Percentiles rank a stretch among this genome's conserved stretches.
phyloP scores from a whole-genome alignment of 2,797 vertebrate species.

The Microtus californicus region DNA sequence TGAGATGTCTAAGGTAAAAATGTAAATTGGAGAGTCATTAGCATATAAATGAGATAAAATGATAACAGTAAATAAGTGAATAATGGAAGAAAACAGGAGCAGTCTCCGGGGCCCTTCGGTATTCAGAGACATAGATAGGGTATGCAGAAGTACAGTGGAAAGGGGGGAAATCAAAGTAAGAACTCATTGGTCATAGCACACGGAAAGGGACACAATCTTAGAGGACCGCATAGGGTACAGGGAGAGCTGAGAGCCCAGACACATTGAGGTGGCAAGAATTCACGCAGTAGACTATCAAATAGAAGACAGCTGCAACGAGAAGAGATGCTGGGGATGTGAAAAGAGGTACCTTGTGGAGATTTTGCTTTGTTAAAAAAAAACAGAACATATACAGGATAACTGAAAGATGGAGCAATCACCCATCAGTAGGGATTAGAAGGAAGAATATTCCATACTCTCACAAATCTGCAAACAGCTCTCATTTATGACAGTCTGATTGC shows the following conservation, averaged over 20 bases:
- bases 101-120: neutral
- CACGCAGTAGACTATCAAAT: neutral
- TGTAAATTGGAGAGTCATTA: constrained; percentile 16
- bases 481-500: neutral
- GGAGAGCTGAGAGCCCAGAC: neutral
- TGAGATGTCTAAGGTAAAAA: neutral
- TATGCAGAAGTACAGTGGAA: neutral
- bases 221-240: neutral
- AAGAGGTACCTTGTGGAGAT: neutral
- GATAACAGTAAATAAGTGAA: neutral
- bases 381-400: neutral
- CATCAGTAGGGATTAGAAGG: neutral
- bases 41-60: constrained; percentile 18
- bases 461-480: neutral
- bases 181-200: neutral
- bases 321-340: neutral
- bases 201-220: neutral
- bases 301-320: neutral
- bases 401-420: neutral
- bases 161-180: neutral
- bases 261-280: neutral
- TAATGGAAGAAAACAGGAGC: neutral
- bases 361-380: neutral
- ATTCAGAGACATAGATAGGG: neutral
- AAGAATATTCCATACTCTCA: neutral